Percentiles rank a stretch among this genome's conserved stretches.
phyloP scores from a whole-genome alignment of 2,888 invertebrate genomes.

The Ypsolopha sequella region DNA sequence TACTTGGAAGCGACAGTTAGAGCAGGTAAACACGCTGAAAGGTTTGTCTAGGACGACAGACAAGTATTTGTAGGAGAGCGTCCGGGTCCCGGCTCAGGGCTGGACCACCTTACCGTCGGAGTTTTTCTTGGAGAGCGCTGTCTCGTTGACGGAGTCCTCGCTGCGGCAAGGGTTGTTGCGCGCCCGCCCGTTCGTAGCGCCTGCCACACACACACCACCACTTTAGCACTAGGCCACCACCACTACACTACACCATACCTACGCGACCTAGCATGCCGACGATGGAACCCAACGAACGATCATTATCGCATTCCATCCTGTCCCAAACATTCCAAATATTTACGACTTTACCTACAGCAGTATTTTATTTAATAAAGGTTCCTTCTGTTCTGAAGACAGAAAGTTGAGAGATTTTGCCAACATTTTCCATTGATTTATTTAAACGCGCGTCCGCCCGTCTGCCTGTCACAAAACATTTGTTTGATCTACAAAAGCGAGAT shows the following conservation, averaged over 20 bases:
- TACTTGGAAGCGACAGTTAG: conserved; percentile 49
- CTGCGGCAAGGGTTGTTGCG: conserved; percentile 53
- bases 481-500: background rate
- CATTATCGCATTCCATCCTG: too few species aligned
- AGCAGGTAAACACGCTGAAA: conserved; percentile 39
- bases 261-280: background rate
- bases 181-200: conserved; percentile 52
- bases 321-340: too few species aligned
- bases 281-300: too few species aligned
- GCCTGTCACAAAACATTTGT: conserved; percentile 18
- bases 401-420: too few species aligned
- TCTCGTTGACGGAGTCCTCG: conserved; percentile 86
- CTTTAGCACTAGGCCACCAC: conserved; percentile 37
- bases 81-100: conserved; percentile 18
- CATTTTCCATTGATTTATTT: too few species aligned
- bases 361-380: too few species aligned
- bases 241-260: background rate
- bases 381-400: too few species aligned
- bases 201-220: conserved; percentile 62
- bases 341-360: too few species aligned
- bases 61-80: conserved; percentile 20
- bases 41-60: conserved; percentile 32
- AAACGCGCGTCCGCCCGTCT: conserved; percentile 23
- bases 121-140: conserved; percentile 83
- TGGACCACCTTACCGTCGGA: conserved; percentile 81